phyloP scores from a whole-genome alignment of 2,797 vertebrate species.

The Dipus sagitta region DNA sequence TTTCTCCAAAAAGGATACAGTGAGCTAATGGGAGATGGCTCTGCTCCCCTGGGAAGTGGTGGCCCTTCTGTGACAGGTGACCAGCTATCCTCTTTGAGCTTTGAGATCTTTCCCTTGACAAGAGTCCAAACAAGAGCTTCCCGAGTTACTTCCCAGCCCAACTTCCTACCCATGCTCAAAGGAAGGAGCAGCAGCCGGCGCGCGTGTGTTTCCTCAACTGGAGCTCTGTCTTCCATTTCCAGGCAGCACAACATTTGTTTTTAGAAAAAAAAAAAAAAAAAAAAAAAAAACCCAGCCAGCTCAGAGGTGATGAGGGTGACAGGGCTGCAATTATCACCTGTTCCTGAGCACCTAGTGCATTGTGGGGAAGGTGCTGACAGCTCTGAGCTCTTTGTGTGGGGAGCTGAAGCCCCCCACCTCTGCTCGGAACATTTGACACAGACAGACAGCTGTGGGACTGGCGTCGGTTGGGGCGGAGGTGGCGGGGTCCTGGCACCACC shows the following conservation, averaged over 20 bases:
- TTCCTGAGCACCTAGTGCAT: conserved; percentile 83
- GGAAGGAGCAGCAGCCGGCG: conserved; percentile 62
- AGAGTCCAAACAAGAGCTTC: not conserved
- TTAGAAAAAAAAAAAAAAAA: conserved; percentile 73
- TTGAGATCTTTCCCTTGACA: not conserved
- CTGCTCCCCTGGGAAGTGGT: not conserved
- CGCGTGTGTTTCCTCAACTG: conserved; percentile 77
- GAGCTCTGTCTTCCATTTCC: conserved; percentile 79
- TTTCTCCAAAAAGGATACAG: not conserved
- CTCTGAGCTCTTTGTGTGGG: conserved; percentile 83
- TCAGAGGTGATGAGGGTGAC: conserved; percentile 88
- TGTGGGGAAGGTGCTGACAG: conserved; percentile 80
- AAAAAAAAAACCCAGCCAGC: conserved; percentile 80
- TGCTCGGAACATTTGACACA: conserved; percentile 81
- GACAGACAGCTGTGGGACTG: conserved; percentile 76
- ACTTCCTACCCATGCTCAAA: not conserved
- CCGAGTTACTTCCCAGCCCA: not conserved
- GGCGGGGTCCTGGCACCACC: conserved; percentile 57
- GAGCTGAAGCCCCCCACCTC: conserved; percentile 80
- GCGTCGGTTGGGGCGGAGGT: conserved; percentile 15
- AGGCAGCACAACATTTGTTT: conserved; percentile 84
- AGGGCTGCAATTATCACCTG: conserved; percentile 88
- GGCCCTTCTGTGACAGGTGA: not conserved
- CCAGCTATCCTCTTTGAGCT: not conserved
- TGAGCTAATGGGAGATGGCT: not conserved